Evolutionary conservation across 1,140 invertebrate genomes (phyloP).

Genomic region (Trypoxylus dichotomus): DNA sequence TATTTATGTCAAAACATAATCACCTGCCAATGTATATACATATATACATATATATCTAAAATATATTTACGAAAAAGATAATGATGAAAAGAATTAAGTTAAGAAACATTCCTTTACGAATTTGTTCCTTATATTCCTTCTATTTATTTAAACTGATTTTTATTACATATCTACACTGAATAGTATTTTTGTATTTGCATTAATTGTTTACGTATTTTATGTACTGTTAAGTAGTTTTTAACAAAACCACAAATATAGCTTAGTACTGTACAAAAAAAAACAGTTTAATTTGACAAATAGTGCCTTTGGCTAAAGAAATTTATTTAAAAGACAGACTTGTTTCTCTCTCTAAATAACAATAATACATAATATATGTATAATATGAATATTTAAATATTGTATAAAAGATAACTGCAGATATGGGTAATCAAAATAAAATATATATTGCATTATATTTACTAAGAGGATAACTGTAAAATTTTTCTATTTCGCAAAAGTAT

Average conservation of each 20-base stretch:
- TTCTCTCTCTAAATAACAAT: not conserved
- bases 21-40: constrained; percentile 31
- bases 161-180: constrained; percentile 17
- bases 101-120: constrained; percentile 25
- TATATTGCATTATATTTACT: not conserved
- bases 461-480: not conserved
- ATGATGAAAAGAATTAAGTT: constrained; percentile 8
- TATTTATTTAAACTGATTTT: constrained; percentile 20
- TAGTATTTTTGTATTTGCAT: constrained; percentile 27
- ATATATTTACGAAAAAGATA: constrained; percentile 8
- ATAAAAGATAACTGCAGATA: constrained; percentile 15
- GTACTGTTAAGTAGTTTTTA: constrained; percentile 23
- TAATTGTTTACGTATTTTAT: constrained; percentile 26
- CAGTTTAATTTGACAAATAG: constrained; percentile 10
- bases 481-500: constrained; percentile 1
- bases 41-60: not conserved
- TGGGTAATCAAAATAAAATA: constrained; percentile 19
- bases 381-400: constrained; percentile 17
- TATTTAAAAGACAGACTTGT: constrained; percentile 3
- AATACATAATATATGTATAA: not conserved
- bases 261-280: constrained; percentile 10
- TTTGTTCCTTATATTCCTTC: constrained; percentile 22
- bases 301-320: constrained; percentile 24
- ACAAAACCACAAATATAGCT: not conserved
- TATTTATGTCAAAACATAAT: constrained; percentile 33